Percentiles rank a stretch among this genome's conserved stretches.
phyloP scores from a whole-genome alignment of 2,797 vertebrate genomes.

The Smutsia gigantea region DNA sequence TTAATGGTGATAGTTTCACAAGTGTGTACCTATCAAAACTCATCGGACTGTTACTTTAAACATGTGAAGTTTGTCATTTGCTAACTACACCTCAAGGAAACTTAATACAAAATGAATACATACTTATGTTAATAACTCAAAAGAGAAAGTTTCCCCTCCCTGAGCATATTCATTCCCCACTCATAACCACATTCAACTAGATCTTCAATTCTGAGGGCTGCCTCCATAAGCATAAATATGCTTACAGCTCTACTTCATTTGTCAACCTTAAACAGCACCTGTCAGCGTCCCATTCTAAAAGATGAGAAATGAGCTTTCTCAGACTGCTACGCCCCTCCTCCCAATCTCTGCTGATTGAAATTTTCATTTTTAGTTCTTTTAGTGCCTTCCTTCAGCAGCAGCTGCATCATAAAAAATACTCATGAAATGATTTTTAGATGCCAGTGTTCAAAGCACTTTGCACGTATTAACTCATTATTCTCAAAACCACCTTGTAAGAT shows the following conservation, averaged over 20 bases:
- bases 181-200: background rate
- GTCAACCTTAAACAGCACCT: conserved; percentile 16
- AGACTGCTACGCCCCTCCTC: background rate
- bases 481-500: background rate
- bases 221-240: background rate
- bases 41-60: background rate
- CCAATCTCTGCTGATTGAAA: background rate
- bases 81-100: conserved; percentile 22
- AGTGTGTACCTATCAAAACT: background rate
- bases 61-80: background rate
- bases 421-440: background rate
- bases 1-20: background rate
- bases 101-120: background rate
- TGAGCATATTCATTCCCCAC: background rate
- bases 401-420: background rate
- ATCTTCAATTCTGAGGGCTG: background rate
- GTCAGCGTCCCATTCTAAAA: background rate
- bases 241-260: background rate
- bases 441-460: conserved; percentile 12
- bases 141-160: background rate
- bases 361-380: conserved; percentile 20
- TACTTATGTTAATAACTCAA: background rate
- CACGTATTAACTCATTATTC: background rate
- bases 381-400: background rate
- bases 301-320: conserved; percentile 29